Evolutionary conservation across 2,113 vertebrate genomes (phyloP).

Genomic region (Gnathonemus echidnorhynchus): DNA sequence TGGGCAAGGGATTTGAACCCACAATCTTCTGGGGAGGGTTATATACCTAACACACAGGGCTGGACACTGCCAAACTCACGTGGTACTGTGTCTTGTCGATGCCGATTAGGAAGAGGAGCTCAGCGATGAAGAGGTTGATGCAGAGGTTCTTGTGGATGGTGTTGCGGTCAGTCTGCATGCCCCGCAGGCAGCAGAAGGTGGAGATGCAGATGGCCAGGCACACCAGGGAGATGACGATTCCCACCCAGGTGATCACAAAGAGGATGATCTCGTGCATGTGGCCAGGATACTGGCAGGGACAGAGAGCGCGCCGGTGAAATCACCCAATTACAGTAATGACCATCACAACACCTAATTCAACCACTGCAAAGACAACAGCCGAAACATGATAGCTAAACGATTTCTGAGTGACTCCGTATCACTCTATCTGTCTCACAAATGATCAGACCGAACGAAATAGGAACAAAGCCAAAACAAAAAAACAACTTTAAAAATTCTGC

Average conservation of each 20-base stretch:
- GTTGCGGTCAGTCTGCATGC: slow-evolving; percentile 85
- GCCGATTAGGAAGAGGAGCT: slow-evolving; percentile 90
- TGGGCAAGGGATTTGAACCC: not conserved
- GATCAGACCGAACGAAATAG: not conserved
- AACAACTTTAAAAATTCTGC: not conserved
- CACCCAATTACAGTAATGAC: not conserved
- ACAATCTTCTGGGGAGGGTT: not conserved
- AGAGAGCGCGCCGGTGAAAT: not conserved
- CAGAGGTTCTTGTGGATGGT: slow-evolving; percentile 97
- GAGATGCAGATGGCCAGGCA: slow-evolving; percentile 91
- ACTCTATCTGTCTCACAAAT: not conserved
- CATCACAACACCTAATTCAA: not conserved
- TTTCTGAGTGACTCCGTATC: not conserved
- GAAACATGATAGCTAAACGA: not conserved
- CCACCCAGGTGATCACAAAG: slow-evolving; percentile 91
- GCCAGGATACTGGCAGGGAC: slow-evolving; percentile 66
- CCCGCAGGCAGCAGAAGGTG: slow-evolving; percentile 90
- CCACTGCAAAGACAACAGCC: not conserved
- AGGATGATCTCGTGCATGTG: slow-evolving; percentile 82
- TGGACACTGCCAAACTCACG: slow-evolving; percentile 49
- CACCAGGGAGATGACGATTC: slow-evolving; percentile 86
- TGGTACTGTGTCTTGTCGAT: slow-evolving; percentile 92
- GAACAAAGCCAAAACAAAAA: not conserved
- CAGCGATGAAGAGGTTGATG: slow-evolving; percentile 89
- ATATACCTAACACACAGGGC: not conserved